Base-by-base conservation (phyloP, 2,797 vertebrate species). In the Sibirionetta formosa region DNA sequence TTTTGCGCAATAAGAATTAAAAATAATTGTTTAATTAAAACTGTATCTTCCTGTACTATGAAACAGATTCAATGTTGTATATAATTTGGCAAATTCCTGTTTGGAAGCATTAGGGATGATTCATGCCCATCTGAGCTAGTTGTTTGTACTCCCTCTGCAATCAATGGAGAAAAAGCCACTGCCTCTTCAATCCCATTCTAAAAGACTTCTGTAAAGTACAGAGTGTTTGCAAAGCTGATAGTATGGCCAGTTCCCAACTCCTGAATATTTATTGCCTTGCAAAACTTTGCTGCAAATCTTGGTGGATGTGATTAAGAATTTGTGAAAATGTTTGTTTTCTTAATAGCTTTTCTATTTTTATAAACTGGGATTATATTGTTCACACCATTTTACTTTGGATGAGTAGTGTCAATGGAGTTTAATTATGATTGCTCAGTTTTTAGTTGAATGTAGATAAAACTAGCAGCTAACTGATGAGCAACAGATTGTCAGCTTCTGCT, bases 61-160 rank as follows among this genome's bases (percentile, higher is more conserved):
- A 94, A 86, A 75, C 68, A 73, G 70, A 82, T 80, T 92, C 77
- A 50, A 0, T 76, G 56, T 60, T 90, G 79, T 83, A 82, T 77
- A 42, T 79, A 86, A 94, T 93, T 90, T 94, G 86, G 61, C 19
- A 75, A 56, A 90, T 90, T 88, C 48, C 82, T 94, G 56, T 90
- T 93, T 77, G 54, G 68, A 93, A 88, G 60, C 70, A 50, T 72
- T 82, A 63, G 72, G 70, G 53, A 81, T 96, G 93, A 93, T 81
- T 95, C 69, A 90, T 92, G 64, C 64, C 33, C 56, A 63, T 0
- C 54, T 82, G 56, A 92, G 88, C 48, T 81, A 71, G 75, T 93
- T 91, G 82, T 86, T 83, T 91, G 40, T 51, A 63, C 33, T 91
- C 66, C 60, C 81, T 88, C 58, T 0, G 3, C 51, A 87, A 78